Evolutionary conservation across 2,797 vertebrate genomes (phyloP).

Genomic region (Steatocranus sp.): DNA sequence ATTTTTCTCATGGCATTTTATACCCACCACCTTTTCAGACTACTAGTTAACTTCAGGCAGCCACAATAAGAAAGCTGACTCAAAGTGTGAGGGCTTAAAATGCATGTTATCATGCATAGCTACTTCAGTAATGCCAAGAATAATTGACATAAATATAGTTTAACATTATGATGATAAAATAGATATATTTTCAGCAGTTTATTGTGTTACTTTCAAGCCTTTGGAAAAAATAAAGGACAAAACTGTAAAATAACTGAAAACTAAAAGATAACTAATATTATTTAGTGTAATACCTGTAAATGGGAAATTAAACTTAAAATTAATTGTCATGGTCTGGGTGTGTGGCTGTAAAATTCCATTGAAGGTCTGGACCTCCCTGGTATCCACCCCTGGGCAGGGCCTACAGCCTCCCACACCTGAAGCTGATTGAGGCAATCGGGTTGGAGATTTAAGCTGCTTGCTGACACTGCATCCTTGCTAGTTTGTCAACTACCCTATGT

Average conservation of each 20-base stretch:
- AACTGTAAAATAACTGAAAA: not conserved
- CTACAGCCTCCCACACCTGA: no score
- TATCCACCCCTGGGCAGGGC: no score
- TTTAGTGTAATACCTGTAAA: not conserved
- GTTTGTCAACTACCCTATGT: no score
- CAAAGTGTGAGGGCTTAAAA: not conserved
- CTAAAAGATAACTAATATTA: rapidly evolving
- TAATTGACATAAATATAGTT: not conserved
- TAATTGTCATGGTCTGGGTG: not conserved
- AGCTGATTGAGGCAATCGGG: no score
- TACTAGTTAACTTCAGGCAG: not conserved
- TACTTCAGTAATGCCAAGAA: not conserved
- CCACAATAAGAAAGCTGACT: rapidly evolving
- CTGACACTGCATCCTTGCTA: no score
- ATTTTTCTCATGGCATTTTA: not conserved
- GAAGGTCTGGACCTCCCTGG: no score
- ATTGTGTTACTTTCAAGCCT: not conserved
- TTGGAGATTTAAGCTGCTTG: no score
- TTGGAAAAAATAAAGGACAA: not conserved
- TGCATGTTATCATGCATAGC: rapidly evolving
- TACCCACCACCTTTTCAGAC: not conserved
- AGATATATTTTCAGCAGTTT: not conserved
- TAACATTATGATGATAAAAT: not conserved
- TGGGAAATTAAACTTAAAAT: not conserved
- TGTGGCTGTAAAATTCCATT: no score